Percentiles rank a stretch among this genome's conserved stretches.
Evolutionary conservation across 2,888 invertebrate genomes (phyloP).

Genomic region (Napeogenes sylphis): DNA sequence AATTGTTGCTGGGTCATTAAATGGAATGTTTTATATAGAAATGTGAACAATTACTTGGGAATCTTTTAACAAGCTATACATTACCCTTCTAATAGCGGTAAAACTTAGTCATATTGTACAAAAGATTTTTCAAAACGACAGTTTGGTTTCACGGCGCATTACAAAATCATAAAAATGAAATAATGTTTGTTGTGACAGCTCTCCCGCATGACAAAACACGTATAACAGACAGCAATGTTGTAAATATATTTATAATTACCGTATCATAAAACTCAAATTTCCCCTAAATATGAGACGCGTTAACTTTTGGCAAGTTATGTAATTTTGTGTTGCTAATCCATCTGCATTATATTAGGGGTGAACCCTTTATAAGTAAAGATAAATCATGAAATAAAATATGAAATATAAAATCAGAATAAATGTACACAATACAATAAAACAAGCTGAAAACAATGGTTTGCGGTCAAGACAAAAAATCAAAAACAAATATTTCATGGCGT

Average conservation of each 20-base stretch:
- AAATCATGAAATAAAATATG: too few relatives aligned
- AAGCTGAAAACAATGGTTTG: slow-evolving; percentile 37
- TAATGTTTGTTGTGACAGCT: slow-evolving; percentile 75
- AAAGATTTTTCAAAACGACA: slow-evolving; percentile 60
- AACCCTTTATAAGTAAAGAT: not conserved
- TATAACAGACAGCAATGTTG: slow-evolving; percentile 71
- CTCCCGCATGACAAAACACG: slow-evolving; percentile 71
- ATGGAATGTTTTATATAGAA: slow-evolving; percentile 8
- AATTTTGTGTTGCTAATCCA: not conserved
- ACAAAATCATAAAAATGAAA: slow-evolving; percentile 71
- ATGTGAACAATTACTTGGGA: slow-evolving; percentile 43
- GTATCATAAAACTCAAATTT: slow-evolving; percentile 61
- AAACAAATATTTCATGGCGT: slow-evolving; percentile 28
- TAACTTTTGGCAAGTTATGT: slow-evolving; percentile 34
- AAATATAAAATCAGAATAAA: not conserved
- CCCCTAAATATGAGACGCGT: slow-evolving; percentile 47
- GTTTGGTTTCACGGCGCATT: slow-evolving; percentile 65
- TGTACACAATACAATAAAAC: slow-evolving; percentile 22
- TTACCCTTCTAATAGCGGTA: slow-evolving; percentile 43
- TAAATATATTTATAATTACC: slow-evolving; percentile 68
- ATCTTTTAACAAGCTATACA: slow-evolving; percentile 41
- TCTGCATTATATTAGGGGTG: not conserved
- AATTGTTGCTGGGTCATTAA: slow-evolving; percentile 3
- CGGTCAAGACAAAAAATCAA: slow-evolving; percentile 34
- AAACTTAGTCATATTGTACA: slow-evolving; percentile 53